phyloP scores from a whole-genome alignment of 30 jellyfish, hydroid and myxozoan species.

The Pseudorhiza aurosa region DNA sequence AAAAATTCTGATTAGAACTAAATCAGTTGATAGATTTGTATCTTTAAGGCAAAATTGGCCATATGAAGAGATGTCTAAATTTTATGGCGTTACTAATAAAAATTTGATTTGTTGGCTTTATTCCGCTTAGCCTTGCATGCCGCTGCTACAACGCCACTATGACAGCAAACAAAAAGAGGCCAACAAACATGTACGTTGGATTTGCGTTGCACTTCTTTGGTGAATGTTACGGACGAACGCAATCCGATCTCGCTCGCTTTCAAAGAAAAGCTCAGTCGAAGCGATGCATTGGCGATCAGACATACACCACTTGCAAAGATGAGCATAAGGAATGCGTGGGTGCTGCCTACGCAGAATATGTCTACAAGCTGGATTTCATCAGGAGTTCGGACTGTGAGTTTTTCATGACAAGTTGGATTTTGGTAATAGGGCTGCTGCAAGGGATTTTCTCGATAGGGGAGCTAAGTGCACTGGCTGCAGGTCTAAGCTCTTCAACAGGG shows the following conservation, averaged over 20 bases:
- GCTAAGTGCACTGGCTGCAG: no score
- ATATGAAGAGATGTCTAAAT: no score
- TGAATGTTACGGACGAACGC: conserved; percentile 35
- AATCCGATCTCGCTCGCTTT: not conserved
- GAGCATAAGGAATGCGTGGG: conserved; percentile 27
- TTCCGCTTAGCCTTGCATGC: conserved; percentile 18
- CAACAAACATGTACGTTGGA: conserved; percentile 7
- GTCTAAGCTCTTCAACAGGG: no score
- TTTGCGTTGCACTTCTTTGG: conserved; percentile 42
- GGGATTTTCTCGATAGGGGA: no score
- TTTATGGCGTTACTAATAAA: no score
- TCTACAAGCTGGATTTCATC: not conserved
- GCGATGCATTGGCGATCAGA: conserved; percentile 12
- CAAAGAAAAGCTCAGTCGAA: not conserved
- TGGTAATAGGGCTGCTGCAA: no score
- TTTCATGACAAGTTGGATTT: no score
- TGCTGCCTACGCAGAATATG: not conserved
- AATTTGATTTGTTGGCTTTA: no score
- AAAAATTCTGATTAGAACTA: no score
- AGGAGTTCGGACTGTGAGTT: no score
- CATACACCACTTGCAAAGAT: not conserved
- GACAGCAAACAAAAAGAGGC: not conserved
- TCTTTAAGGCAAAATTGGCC: no score
- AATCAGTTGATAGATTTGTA: no score
- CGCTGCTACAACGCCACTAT: not conserved